Evolutionary conservation across 2,113 vertebrate species (phyloP).

Genomic region (Notarius quadriscutis): DNA sequence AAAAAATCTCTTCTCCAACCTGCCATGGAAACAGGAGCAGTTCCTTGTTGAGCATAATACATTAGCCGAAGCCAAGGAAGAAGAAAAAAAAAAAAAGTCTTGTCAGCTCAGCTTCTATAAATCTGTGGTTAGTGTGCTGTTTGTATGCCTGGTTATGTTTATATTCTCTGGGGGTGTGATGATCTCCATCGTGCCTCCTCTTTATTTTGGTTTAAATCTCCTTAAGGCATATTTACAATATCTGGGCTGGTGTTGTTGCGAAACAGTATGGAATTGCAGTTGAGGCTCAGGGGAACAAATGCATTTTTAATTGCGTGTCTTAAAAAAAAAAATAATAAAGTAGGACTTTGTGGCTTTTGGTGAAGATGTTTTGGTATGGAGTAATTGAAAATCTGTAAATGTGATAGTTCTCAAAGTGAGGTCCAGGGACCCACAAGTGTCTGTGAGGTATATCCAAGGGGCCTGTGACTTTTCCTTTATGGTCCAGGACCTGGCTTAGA

Average conservation of each 20-base stretch:
- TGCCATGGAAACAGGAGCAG: background rate
- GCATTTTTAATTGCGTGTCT: background rate
- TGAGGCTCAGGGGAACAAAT: background rate
- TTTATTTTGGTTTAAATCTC: background rate
- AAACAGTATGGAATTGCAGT: background rate
- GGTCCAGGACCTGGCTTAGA: too few relatives aligned
- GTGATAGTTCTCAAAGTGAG: too few relatives aligned
- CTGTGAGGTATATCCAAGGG: too few relatives aligned
- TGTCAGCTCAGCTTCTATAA: background rate
- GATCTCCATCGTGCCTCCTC: background rate
- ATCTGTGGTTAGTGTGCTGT: background rate
- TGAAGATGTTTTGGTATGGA: background rate
- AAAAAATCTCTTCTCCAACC: background rate
- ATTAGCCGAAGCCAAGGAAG: slow-evolving; percentile 33
- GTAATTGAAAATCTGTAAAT: background rate
- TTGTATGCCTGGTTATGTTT: background rate
- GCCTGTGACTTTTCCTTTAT: too few relatives aligned
- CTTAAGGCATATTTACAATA: background rate
- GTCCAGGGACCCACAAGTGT: too few relatives aligned
- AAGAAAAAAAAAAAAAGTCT: slow-evolving; percentile 25
- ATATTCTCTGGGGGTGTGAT: background rate
- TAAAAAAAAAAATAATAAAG: too few relatives aligned
- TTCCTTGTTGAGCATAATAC: slow-evolving; percentile 24
- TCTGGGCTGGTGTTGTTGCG: background rate
- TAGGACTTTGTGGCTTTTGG: too few relatives aligned